Base-by-base conservation (phyloP, 1,140 invertebrate species). In the Micrasema minimum region DNA sequence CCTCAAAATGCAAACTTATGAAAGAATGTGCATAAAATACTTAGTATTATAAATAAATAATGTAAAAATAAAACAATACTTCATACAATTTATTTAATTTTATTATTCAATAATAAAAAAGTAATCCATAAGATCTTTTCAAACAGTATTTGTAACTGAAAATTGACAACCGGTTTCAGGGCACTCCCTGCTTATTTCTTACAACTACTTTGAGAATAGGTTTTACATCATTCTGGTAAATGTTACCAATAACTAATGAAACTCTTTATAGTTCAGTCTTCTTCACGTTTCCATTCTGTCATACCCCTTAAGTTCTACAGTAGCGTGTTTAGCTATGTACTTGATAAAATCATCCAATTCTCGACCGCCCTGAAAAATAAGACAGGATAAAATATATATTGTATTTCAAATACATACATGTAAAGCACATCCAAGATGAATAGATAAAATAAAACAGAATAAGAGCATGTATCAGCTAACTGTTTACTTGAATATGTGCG, bases 291-390 rank as follows among this genome's bases (percentile, higher is more conserved):
- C 97, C 98, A 77, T 92, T 69, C 95, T 90, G 82, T 95, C 93
- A 80, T 87, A 99, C 59, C 91, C 91, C 74, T 93, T 95, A 69
- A 99, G 88, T 78, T 95, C 94, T 64, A 91, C 86, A 26, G 95
- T 95, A 0, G 97, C 88, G 75, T 99, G 92, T 80, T 97, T 93
- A 31, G 97, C 92, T 77, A 99, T 92, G 83, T 96, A 99, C 79
- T 97, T 97, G 50, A 99, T 80, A 81, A 99, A 99, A 78, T 99
- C 97, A 62, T 98, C 91, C 0, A 98, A 82, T 76, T 97, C 94
- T 69, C 98, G 92, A 7, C 96, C 97, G 79, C 96, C 95, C 86
- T 93, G 81, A 0, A 86, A 85, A 71, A 75, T 74, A 76, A 77
- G 75, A 75, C 18, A 48, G 38, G 64, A 59, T 20, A 16, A 14